Conservation (phyloP, 2,113 vertebrate species). For the Anseranas semipalmata region DNA sequence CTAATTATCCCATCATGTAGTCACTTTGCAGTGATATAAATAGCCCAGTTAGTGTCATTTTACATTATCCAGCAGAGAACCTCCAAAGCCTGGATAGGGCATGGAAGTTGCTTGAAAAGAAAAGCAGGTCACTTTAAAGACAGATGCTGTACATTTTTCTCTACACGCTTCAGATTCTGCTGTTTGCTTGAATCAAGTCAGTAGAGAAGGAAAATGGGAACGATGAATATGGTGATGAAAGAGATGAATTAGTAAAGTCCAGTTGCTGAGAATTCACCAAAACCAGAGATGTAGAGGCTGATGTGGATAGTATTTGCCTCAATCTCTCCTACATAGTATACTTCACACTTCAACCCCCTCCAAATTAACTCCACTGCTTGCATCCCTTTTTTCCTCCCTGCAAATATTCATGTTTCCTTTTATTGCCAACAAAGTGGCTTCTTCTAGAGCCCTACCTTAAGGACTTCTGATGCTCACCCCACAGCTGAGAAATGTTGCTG, state of each 20-base stretch:
- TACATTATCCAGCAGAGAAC: slow-evolving; percentile 13
- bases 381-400: neutral
- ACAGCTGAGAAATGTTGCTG: neutral
- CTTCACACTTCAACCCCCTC: neutral
- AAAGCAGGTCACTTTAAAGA: slow-evolving; percentile 17
- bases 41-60: slow-evolving; percentile 37
- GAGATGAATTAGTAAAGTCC: neutral
- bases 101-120: neutral
- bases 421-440: neutral
- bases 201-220: neutral
- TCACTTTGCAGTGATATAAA: slow-evolving; percentile 40
- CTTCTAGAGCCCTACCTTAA: neutral
- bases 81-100: neutral
- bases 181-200: slow-evolving; percentile 14
- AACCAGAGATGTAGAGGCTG: neutral
- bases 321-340: neutral
- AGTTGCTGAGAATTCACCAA: neutral
- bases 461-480: neutral
- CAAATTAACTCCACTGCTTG: neutral
- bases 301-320: neutral
- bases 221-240: neutral
- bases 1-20: slow-evolving; percentile 56
- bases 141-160: neutral
- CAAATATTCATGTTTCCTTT: neutral
- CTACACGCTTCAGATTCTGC: neutral